A percentile compares a stretch with the other conserved stretches of the same genome.
Conservation (phyloP, 2,888 invertebrate genomes). For the Aromia moschata region DNA sequence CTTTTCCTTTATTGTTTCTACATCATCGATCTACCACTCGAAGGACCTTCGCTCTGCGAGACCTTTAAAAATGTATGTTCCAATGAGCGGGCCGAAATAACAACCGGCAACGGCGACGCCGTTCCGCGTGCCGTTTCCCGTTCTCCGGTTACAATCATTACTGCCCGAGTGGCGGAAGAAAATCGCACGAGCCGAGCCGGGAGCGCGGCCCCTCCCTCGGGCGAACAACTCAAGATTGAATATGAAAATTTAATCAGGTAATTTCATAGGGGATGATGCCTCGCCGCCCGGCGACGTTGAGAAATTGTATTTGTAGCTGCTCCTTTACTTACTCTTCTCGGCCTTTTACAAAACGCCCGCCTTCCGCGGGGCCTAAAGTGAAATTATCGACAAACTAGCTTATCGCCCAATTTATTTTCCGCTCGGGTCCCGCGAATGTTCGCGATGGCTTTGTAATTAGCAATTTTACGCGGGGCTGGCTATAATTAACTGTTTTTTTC, state of each 20-base stretch:
- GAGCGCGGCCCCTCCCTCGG: slow-evolving; percentile 64
- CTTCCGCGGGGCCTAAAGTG: slow-evolving; percentile 48
- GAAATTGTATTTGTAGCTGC: slow-evolving; percentile 54
- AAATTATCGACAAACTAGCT: slow-evolving; percentile 52
- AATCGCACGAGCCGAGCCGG: slow-evolving; percentile 48
- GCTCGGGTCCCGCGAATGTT: slow-evolving; percentile 46
- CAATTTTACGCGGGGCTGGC: not conserved
- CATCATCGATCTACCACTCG: slow-evolving; percentile 9
- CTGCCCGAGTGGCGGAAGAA: slow-evolving; percentile 37
- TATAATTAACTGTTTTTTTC: slow-evolving; percentile 12
- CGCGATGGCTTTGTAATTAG: slow-evolving; percentile 6
- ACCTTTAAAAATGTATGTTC: slow-evolving; percentile 21
- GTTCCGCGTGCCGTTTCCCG: not conserved
- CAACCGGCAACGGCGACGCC: not conserved
- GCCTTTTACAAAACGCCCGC: slow-evolving; percentile 42
- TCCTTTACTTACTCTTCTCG: slow-evolving; percentile 46
- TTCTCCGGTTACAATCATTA: slow-evolving; percentile 20
- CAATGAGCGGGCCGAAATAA: slow-evolving; percentile 13
- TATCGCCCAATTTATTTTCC: slow-evolving; percentile 48
- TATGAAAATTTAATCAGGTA: slow-evolving; percentile 82
- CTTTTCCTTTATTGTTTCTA: too few species aligned
- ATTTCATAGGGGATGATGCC: slow-evolving; percentile 71
- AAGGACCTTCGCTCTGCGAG: slow-evolving; percentile 4
- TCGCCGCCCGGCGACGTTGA: slow-evolving; percentile 55
- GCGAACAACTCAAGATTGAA: slow-evolving; percentile 80